phyloP scores from a whole-genome alignment of 2,797 vertebrate species.

The Sebastes alutus region DNA sequence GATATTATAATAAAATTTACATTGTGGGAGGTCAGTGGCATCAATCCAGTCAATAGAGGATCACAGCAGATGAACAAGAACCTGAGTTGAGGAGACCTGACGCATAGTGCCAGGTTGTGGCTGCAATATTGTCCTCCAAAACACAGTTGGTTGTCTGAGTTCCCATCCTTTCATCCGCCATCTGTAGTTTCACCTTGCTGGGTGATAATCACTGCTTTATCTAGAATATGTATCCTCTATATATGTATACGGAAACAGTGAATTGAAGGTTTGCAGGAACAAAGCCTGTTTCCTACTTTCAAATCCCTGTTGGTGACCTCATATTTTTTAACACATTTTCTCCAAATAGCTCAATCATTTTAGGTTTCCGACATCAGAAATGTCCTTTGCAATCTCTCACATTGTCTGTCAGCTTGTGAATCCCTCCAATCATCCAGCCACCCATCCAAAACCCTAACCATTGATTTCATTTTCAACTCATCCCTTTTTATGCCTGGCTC shows the following conservation, averaged over 20 bases:
- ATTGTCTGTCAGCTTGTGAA: slow-evolving; percentile 18
- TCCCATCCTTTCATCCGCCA: neutral
- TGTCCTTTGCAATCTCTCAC: neutral
- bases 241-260: neutral
- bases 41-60: neutral
- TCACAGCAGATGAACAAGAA: neutral
- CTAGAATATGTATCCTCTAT: neutral
- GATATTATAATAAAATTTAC: neutral
- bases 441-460: slow-evolving; percentile 7
- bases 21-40: neutral
- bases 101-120: no score
- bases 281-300: neutral
- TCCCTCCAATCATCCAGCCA: slow-evolving; percentile 18
- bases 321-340: neutral
- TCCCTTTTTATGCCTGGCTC: neutral
- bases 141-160: neutral
- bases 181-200: neutral
- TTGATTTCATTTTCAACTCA: slow-evolving; percentile 23
- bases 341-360: neutral
- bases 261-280: neutral
- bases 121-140: neutral
- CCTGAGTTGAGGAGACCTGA: neutral
- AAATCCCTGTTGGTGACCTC: neutral
- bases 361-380: neutral
- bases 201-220: neutral